Conservation (phyloP, 1,140 invertebrate species). For the Conus betulinus region DNA sequence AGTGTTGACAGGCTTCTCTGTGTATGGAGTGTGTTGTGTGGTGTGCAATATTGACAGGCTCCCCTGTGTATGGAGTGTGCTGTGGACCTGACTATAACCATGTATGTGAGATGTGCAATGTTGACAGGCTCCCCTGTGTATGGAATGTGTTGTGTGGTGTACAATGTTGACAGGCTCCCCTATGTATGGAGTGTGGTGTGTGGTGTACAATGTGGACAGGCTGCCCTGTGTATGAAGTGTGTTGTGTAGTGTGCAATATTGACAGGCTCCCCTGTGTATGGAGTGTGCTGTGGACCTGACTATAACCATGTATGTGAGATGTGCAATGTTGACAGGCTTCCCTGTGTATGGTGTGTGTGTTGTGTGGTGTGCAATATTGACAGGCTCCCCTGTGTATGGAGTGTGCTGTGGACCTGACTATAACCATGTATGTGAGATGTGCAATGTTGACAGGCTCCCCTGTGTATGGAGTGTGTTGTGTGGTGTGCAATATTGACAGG, state of each 20-base stretch:
- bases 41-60: no score
- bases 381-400: no score
- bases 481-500: no score
- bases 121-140: background rate
- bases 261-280: conserved; percentile 84
- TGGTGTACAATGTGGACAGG: background rate
- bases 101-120: conserved; percentile 78
- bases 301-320: conserved; percentile 81
- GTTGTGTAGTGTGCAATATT: background rate
- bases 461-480: no score
- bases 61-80: conserved; percentile 78
- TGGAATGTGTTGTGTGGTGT: background rate
- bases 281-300: conserved; percentile 91
- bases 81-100: conserved; percentile 92
- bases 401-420: no score
- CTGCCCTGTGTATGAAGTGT: background rate
- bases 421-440: no score
- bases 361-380: no score
- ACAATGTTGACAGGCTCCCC: background rate
- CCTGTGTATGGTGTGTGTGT: no score
- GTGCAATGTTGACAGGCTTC: no score
- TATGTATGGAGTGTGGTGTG: background rate
- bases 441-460: no score
- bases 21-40: no score
- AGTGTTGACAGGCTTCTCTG: no score